These are phyloP conservation scores for Clarias pachynema DNA, from an alignment of 2,797 vertebrate species.

Conservation along the genomic window DNA sequence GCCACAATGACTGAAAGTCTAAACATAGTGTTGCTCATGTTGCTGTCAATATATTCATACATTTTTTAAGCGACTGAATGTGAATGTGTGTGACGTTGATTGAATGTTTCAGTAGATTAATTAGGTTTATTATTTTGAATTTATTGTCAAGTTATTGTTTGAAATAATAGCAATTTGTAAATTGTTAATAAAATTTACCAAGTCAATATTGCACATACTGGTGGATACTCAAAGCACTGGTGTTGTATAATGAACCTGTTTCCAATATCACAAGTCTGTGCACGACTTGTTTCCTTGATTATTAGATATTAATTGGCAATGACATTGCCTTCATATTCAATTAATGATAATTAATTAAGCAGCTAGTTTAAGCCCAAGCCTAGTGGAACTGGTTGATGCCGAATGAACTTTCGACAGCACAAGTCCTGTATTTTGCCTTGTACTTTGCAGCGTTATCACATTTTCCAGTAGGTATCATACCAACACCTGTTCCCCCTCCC, in stretches of 20 bases:
- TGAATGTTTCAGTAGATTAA: not conserved
- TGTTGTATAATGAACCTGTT: not conserved
- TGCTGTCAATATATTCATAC: no score
- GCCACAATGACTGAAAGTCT: no score
- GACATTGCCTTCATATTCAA: not conserved
- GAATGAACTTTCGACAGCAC: not conserved
- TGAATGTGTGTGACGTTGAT: not conserved
- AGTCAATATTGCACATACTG: not conserved
- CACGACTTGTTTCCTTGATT: not conserved
- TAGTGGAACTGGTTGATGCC: not conserved
- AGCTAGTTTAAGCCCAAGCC: not conserved
- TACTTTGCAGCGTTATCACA: not conserved
- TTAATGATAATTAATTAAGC: not conserved
- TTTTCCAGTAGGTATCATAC: conserved; percentile 2
- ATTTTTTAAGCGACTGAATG: not conserved
- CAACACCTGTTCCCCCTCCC: not conserved
- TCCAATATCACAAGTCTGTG: not conserved
- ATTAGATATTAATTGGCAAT: not conserved
- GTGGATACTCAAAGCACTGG: not conserved
- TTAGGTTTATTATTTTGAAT: not conserved
- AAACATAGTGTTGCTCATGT: no score
- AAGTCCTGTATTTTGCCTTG: not conserved
- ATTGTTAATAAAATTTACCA: not conserved
- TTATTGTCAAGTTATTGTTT: not conserved
- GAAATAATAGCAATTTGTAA: not conserved